Evolutionary conservation across 2,113 vertebrate genomes (phyloP), one percentile per base, ranked within the genome.

Genomic region (Grammomys surdaster): DNA sequence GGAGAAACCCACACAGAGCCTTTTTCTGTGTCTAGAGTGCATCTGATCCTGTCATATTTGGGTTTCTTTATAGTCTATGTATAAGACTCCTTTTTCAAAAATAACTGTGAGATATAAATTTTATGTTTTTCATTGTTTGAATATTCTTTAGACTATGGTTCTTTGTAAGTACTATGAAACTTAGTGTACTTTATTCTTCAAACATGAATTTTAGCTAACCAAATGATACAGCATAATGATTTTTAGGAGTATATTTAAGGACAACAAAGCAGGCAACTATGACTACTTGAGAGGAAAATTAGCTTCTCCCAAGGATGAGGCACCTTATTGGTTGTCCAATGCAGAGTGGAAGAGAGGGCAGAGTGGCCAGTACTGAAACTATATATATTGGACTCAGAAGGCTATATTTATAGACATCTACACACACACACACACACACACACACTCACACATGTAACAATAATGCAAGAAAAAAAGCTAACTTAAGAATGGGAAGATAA

Each of bases 1-100:
- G 40, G 3, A 63, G 22, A 10, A 54, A 69, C 24, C 76, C 28
- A 69, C 16, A 48, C 43, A 58, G 58, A 48, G 2, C 58, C 24
- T 8, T 86, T 84, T 54, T 22, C 54, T 78, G 28, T 0, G 20
- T 33, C 46, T 22, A 17, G 51, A 19, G 89, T 22, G 0, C 40
- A 26, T 17, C 28, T 5, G 77, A 19, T 4, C 2, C 1, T 67
- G 13, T 76, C 20, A 72, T 4, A 7, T 1, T 58, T 28, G 54
- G 9, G 58, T 96, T 93, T 90, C 51, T 92, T 86, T 88, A 48
- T 46, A 65, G 48, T 85, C n/a, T 65, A 22, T 40, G 8, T 40
- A 54, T 65, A 28, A 92, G 31, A 73, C 4, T 46, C 14, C 1
- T 33, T 78, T 95, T 94, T 54, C 1, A 65, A 65, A 65, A 46